Evolutionary conservation across 2,113 vertebrate species (phyloP).

Genomic region (Perccottus glenii): DNA sequence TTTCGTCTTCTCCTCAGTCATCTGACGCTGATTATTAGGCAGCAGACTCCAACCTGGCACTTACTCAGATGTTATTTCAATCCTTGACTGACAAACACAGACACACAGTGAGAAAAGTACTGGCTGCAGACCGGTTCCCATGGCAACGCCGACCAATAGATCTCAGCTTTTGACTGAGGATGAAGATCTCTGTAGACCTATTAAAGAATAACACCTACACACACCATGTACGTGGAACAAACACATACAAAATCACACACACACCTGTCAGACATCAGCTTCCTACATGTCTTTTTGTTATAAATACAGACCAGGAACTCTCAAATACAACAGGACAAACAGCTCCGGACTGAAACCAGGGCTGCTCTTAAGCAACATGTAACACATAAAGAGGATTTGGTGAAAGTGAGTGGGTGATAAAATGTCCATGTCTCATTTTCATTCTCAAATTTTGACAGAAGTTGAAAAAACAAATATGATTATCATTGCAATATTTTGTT

Average conservation of each 20-base stretch:
- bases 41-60: conserved; percentile 39
- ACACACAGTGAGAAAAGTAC: conserved; percentile 47
- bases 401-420: conserved; percentile 33
- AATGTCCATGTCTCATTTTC: neutral
- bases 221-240: conserved; percentile 9
- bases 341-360: conserved; percentile 11
- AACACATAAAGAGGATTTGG: conserved; percentile 30
- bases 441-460: conserved; percentile 3
- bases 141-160: conserved; percentile 75
- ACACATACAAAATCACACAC: neutral
- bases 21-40: conserved; percentile 29
- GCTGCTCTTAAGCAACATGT: conserved; percentile 20
- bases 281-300: conserved; percentile 22
- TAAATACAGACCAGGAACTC: conserved; percentile 22
- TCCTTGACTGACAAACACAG: conserved; percentile 56
- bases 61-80: conserved; percentile 59
- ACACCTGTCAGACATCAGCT: conserved; percentile 11
- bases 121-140: conserved; percentile 77
- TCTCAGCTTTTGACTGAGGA: conserved; percentile 66
- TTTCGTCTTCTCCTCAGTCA: neutral
- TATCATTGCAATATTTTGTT: neutral
- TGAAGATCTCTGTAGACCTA: conserved; percentile 65
- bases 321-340: conserved; percentile 18
- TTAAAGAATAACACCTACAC: conserved; percentile 62
- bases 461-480: neutral